These are phyloP conservation scores for Ceyx margarethae DNA, from an alignment of 2,113 vertebrate genomes.

Conservation along the genomic window DNA sequence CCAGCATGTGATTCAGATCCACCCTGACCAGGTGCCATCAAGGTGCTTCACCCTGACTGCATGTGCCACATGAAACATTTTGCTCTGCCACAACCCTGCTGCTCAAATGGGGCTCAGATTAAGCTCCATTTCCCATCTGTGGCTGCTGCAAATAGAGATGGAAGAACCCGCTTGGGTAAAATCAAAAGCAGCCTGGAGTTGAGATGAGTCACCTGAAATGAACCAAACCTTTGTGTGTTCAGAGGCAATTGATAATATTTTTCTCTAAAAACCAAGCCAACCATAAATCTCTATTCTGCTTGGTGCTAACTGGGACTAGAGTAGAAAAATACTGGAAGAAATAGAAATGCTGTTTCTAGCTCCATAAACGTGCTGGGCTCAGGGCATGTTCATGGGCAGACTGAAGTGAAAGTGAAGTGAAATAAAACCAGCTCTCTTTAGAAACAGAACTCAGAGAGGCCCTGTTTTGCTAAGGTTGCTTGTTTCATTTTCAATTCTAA, in stretches of 20 bases:
- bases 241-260: neutral
- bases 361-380: neutral
- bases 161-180: constrained; percentile 2
- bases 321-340: neutral
- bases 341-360: neutral
- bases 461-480: neutral
- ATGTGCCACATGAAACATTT: neutral
- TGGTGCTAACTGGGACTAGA: neutral
- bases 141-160: neutral
- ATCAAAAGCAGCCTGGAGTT: constrained; percentile 13
- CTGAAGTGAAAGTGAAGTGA: neutral
- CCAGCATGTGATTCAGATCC: neutral
- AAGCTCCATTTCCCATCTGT: neutral
- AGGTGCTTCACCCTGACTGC: accelerated
- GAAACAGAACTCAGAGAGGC: neutral
- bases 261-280: neutral
- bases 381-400: neutral
- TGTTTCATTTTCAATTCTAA: neutral
- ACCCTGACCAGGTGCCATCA: neutral
- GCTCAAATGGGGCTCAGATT: neutral
- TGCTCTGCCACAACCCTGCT: neutral
- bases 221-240: neutral
- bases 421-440: neutral
- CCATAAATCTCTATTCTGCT: neutral
- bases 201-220: neutral